These are phyloP conservation scores for Furcula furcula DNA, from an alignment of 2,888 invertebrate species.

Conservation along the genomic window DNA sequence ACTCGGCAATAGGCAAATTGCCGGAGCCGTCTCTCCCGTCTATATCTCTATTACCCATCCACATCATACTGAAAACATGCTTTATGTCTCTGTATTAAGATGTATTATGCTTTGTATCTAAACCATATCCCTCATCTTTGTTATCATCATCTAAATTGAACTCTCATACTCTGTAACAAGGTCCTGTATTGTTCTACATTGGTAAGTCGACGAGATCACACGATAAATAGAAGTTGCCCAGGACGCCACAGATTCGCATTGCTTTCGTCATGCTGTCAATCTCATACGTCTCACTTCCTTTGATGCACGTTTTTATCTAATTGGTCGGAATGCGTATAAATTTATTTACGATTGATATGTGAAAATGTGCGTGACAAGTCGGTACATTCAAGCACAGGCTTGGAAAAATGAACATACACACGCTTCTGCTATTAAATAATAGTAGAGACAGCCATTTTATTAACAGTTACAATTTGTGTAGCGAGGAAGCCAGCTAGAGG, in stretches of 20 bases:
- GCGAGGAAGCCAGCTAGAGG: slow-evolving; percentile 36
- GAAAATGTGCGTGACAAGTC: too few species aligned
- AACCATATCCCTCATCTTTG: slow-evolving; percentile 32
- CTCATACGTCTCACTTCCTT: slow-evolving; percentile 59
- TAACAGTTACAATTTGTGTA: slow-evolving; percentile 27
- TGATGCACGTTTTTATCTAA: slow-evolving; percentile 46
- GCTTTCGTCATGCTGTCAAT: slow-evolving; percentile 62
- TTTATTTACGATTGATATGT: slow-evolving; percentile 33
- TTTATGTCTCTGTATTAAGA: slow-evolving; percentile 38
- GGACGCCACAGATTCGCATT: slow-evolving; percentile 68
- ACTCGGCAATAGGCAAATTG: slow-evolving; percentile 79
- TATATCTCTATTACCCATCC: slow-evolving; percentile 41
- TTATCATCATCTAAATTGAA: slow-evolving; percentile 55
- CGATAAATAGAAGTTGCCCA: slow-evolving; percentile 55
- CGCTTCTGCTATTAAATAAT: slow-evolving; percentile 2
- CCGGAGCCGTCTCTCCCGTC: slow-evolving; percentile 56
- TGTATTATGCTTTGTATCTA: slow-evolving; percentile 31
- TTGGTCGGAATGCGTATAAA: slow-evolving; percentile 53
- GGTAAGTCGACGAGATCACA: slow-evolving; percentile 46
- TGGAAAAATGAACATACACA: slow-evolving; percentile 1
- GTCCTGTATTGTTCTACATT: slow-evolving; percentile 43
- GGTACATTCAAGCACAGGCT: not conserved
- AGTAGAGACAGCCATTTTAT: slow-evolving; percentile 9
- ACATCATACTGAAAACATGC: slow-evolving; percentile 32
- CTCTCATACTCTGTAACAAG: slow-evolving; percentile 48